Percentiles rank a stretch among this genome's conserved stretches.
Conservation (phyloP, 2,888 invertebrate genomes). For the Agapetus fuscipes region DNA sequence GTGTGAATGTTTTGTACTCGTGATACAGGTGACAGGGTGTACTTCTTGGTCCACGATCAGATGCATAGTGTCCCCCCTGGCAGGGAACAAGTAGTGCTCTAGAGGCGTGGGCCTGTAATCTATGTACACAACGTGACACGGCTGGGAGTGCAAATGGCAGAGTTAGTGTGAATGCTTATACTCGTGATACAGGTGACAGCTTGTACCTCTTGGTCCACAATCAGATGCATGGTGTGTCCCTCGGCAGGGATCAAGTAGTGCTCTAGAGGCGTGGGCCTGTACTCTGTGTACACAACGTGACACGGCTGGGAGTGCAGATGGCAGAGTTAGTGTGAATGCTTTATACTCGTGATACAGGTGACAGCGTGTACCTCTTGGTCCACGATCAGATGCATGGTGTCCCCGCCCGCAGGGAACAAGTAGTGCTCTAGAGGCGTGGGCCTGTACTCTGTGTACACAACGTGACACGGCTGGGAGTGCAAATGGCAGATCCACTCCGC, state of each 20-base stretch:
- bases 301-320: constrained; percentile 94
- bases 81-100: constrained; percentile 96
- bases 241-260: constrained; percentile 98
- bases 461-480: constrained; percentile 95
- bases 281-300: constrained; percentile 98
- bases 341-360: no score
- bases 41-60: constrained; percentile 89
- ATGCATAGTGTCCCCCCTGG: constrained; percentile 93
- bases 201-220: constrained; percentile 87
- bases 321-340: no score
- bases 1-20: no score
- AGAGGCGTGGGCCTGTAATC: constrained; percentile 95
- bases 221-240: constrained; percentile 90
- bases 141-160: constrained; percentile 86
- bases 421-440: constrained; percentile 98
- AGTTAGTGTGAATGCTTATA: constrained; percentile 94
- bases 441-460: constrained; percentile 96
- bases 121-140: constrained; percentile 98
- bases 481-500: constrained; percentile 88
- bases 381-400: constrained; percentile 91
- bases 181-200: no score
- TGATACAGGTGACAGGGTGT: no score
- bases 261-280: constrained; percentile 92
- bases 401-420: constrained; percentile 94
- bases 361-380: constrained; percentile 86